phyloP scores from a whole-genome alignment of 2,113 vertebrate species.

The Protobothrops flavoviridis region DNA sequence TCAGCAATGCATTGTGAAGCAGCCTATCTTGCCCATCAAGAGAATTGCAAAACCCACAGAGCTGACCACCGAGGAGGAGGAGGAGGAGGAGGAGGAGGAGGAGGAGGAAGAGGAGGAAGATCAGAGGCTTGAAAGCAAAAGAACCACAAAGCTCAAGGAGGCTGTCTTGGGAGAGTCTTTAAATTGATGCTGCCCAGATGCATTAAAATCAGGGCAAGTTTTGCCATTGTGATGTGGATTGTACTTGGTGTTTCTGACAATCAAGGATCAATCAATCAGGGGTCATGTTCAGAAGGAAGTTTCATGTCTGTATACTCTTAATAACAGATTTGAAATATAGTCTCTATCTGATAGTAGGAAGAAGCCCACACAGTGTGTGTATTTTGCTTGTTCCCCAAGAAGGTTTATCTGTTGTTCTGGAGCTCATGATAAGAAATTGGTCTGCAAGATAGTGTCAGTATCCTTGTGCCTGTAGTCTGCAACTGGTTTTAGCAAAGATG shows the following conservation, averaged over 20 bases:
- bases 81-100: neutral
- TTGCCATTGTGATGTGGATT: conserved; percentile 1
- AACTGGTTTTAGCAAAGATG: neutral
- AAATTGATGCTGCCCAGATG: neutral
- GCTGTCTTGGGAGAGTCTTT: conserved; percentile 3
- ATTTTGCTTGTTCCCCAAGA: neutral
- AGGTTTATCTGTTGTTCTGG: conserved; percentile 14
- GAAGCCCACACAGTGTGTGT: conserved; percentile 21
- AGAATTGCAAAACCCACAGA: neutral
- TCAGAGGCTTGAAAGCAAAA: conserved; percentile 1
- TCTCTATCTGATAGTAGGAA: conserved; percentile 3
- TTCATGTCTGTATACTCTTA: neutral
- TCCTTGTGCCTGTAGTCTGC: neutral
- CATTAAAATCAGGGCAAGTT: neutral
- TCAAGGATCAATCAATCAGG: neutral
- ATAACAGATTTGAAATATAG: conserved; percentile 1
- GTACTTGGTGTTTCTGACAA: neutral
- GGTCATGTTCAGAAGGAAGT: neutral
- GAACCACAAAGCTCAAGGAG: conserved; percentile 21
- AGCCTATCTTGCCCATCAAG: neutral
- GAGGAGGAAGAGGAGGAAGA: neutral
- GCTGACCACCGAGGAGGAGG: neutral
- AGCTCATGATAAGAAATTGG: conserved; percentile 14
- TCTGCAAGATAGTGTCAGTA: conserved; percentile 4
- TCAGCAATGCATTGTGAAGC: neutral